Conservation (phyloP, 2,797 vertebrate genomes). For the Labeo calbasu region DNA sequence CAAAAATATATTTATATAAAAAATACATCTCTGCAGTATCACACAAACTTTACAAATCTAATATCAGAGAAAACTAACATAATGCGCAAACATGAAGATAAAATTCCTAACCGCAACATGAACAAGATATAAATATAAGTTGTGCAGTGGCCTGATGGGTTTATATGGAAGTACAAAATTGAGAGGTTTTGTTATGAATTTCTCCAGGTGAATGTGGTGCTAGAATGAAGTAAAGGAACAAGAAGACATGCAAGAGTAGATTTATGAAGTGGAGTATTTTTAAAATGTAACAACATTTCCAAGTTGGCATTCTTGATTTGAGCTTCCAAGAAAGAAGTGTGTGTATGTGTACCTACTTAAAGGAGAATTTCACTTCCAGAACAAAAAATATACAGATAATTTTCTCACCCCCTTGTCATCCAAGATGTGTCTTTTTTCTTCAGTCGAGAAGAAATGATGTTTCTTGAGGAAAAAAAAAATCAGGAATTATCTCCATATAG, state of each 20-base stretch:
- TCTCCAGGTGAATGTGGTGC: neutral
- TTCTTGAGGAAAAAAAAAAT: too few relatives aligned
- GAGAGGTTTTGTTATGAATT: neutral
- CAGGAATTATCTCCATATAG: too few relatives aligned
- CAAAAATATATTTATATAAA: too few relatives aligned
- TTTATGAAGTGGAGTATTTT: constrained; percentile 15
- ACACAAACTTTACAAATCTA: neutral
- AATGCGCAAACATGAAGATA: neutral
- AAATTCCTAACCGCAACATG: neutral
- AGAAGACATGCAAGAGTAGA: neutral
- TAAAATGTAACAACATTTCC: neutral
- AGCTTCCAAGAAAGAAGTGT: neutral
- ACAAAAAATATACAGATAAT: too few relatives aligned
- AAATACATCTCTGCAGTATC: neutral
- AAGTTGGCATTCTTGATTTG: neutral
- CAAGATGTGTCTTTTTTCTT: too few relatives aligned
- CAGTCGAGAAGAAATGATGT: too few relatives aligned
- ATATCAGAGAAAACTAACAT: neutral
- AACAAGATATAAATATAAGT: neutral
- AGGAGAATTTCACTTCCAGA: too few relatives aligned
- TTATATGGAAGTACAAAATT: neutral
- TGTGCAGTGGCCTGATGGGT: neutral
- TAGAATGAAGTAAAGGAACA: neutral
- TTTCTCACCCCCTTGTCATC: too few relatives aligned
- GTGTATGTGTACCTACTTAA: neutral